Percentiles rank a stretch among this genome's conserved stretches.
These are phyloP conservation scores for Anneissia japonica DNA, from an alignment of 35 echinoderm and acorn worm genomes.

Conservation along the genomic window DNA sequence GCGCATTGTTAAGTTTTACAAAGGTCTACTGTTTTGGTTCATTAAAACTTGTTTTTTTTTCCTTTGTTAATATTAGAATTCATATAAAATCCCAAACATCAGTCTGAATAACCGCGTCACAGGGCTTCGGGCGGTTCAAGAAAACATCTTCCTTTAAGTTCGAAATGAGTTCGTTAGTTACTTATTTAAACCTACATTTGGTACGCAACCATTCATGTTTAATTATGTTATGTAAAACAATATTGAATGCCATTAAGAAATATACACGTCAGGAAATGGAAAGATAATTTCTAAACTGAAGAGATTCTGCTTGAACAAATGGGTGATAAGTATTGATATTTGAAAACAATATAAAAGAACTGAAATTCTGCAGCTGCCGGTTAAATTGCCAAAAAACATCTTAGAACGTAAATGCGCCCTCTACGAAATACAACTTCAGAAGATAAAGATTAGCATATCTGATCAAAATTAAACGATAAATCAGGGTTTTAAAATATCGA, in stretches of 20 bases:
- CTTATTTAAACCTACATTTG: neutral
- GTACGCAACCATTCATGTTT: neutral
- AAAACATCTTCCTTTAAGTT: neutral
- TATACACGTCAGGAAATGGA: neutral
- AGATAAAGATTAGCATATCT: too few species aligned
- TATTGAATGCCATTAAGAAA: neutral
- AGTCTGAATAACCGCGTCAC: neutral
- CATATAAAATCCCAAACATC: neutral
- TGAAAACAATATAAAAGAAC: neutral
- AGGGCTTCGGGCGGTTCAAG: neutral
- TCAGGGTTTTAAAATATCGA: too few species aligned
- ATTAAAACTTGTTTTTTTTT: neutral
- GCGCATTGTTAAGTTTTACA: neutral
- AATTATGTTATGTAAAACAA: neutral
- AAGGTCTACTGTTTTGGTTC: neutral
- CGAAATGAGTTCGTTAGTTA: neutral
- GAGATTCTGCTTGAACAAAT: neutral
- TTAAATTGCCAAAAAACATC: neutral
- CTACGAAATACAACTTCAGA: too few species aligned
- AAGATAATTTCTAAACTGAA: neutral
- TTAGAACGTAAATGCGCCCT: too few species aligned
- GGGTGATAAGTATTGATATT: neutral
- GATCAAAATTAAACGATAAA: too few species aligned
- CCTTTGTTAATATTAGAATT: neutral
- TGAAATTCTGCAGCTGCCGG: neutral